These are phyloP conservation scores for Drosophila fuyamai DNA, from an alignment of 1,140 invertebrate genomes.

Conservation along the genomic window DNA sequence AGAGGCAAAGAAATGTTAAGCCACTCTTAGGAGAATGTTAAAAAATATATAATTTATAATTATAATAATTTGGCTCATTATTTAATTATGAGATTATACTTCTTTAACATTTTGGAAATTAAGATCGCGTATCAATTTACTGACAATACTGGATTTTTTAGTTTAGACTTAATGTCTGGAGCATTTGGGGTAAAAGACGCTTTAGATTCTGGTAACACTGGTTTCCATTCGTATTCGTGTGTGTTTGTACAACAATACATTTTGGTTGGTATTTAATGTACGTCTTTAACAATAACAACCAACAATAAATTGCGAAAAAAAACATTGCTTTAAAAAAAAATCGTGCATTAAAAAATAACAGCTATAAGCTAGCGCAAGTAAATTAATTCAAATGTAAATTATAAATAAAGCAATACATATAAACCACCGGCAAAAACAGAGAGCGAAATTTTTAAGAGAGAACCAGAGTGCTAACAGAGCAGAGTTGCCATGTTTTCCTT, in stretches of 20 bases:
- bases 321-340: too few relatives aligned
- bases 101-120: too few relatives aligned
- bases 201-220: neutral
- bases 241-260: neutral
- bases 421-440: conserved; percentile 73
- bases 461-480: conserved; percentile 12
- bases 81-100: too few relatives aligned
- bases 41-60: too few relatives aligned
- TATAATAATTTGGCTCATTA: too few relatives aligned
- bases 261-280: neutral
- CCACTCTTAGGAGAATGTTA: too few relatives aligned
- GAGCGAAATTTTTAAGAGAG: conserved; percentile 25
- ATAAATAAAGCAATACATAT: conserved; percentile 74
- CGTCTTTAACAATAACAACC: too few relatives aligned
- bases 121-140: too few relatives aligned
- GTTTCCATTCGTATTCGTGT: neutral
- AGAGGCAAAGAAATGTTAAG: too few relatives aligned
- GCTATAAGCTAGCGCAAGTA: neutral
- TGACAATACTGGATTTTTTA: too few relatives aligned
- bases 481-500: conserved; percentile 51
- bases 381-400: conserved; percentile 48
- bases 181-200: too few relatives aligned
- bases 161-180: too few relatives aligned
- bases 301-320: neutral
- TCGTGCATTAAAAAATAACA: neutral